Percentiles rank a stretch among this genome's conserved stretches.
Evolutionary conservation across 2,113 vertebrate genomes (phyloP).

Genomic region (Xerus inauris): DNA sequence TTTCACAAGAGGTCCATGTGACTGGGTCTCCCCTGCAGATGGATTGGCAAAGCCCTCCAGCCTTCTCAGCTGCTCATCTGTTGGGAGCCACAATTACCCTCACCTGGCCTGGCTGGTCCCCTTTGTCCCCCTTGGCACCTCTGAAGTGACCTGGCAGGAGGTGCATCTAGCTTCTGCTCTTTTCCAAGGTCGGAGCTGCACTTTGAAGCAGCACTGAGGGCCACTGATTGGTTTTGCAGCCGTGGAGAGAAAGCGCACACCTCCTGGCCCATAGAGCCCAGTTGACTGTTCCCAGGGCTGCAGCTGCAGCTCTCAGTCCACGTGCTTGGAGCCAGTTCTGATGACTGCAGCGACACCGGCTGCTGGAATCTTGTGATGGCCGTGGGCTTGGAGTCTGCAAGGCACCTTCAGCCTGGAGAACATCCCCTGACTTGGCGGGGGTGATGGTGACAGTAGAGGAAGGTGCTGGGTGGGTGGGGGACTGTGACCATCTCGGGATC

Average conservation of each 20-base stretch:
- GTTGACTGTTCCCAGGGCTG: neutral
- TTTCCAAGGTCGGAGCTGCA: neutral
- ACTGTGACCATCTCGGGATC: neutral
- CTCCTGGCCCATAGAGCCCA: neutral
- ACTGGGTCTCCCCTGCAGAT: too few species aligned
- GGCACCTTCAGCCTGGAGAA: neutral
- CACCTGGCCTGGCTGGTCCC: accelerated
- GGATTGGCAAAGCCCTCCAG: neutral
- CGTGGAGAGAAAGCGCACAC: neutral
- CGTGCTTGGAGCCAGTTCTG: neutral
- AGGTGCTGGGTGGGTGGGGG: too few species aligned
- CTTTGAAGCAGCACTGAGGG: neutral
- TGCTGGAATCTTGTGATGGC: neutral
- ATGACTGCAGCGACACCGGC: accelerated
- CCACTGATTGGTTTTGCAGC: neutral
- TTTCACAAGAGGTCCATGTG: neutral
- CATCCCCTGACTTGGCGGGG: neutral
- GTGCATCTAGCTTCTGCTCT: neutral
- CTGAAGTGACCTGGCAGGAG: neutral
- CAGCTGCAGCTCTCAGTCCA: neutral
- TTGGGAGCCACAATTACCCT: neutral
- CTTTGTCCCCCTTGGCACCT: neutral
- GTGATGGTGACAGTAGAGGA: too few species aligned
- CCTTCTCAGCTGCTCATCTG: neutral
- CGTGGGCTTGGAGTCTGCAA: neutral